Percentiles rank a stretch among this genome's conserved stretches.
These are phyloP conservation scores for Actenoides hombroni DNA, from an alignment of 2,113 vertebrate species.

Conservation along the genomic window DNA sequence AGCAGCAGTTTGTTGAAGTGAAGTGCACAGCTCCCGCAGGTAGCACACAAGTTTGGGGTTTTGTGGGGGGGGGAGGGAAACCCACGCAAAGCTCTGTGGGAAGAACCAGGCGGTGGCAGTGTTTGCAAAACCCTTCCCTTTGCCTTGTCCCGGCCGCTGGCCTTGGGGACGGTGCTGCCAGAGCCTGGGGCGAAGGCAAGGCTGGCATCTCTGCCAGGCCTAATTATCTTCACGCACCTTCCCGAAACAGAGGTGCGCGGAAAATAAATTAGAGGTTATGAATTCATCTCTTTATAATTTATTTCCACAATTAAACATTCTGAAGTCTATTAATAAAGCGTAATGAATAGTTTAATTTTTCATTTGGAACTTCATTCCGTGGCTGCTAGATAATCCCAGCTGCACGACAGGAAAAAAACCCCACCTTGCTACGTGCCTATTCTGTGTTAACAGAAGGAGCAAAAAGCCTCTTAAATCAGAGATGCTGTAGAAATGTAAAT, in stretches of 20 bases:
- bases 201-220: background rate
- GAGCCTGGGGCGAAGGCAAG: background rate
- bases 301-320: background rate
- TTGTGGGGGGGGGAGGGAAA: fast-evolving
- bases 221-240: background rate
- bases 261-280: background rate
- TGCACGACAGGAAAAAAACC: background rate
- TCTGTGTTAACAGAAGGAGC: background rate
- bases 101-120: conserved; percentile 48
- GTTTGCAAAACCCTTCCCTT: background rate
- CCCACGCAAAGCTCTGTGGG: background rate
- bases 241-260: background rate
- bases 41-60: background rate
- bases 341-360: background rate
- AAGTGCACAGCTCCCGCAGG: fast-evolving
- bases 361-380: background rate
- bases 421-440: background rate
- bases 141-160: fast-evolving
- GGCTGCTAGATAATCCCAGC: background rate
- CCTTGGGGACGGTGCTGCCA: background rate
- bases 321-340: background rate
- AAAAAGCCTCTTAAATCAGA: background rate
- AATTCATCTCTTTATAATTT: background rate
- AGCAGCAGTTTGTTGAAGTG: fast-evolving
- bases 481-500: background rate